Base-by-base conservation (phyloP, 1,140 invertebrate genomes). In the Zophobas morio region DNA sequence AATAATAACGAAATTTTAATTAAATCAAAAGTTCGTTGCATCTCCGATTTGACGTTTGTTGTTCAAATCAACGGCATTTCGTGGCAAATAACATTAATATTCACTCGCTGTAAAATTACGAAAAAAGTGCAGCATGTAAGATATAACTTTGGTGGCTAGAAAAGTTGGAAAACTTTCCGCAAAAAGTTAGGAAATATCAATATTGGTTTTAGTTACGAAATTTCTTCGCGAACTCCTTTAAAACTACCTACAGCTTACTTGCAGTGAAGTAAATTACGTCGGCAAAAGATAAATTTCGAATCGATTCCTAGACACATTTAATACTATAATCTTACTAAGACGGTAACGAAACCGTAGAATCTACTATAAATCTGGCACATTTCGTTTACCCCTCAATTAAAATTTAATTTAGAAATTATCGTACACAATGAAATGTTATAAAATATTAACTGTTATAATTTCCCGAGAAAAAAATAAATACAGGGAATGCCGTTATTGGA, bases 181-280 rank as follows among this genome's bases (percentile, higher is more conserved):
- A 51, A 51, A 8, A 34, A 54, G 53, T 54, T 54, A 32, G 35
- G 53, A 54, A 54, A 54, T 54, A 54, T 54, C 53, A 54, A 54
- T 54, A 54, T 54, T 54, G 53, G 53, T 54, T 51, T 32, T 51
- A 51, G 8, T 51, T 54, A 54, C 6, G 53, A 54, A 54, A 54
- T 51, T 51, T 51, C 53, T 54, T 54, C 6, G 53, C 20, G 35
- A 54, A 54, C n/a, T 33, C 35, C 53, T 51, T 51, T 32, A 51
- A 8, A 51, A 51, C 49, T 34, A 54, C 53, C 33, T 34, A 6
- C 35, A 34, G 53, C 53, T 54, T 4, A 51, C 49, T 51, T 51
- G 49, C 33, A 32, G 53, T 32, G 35, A 54, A 54, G 53, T n/a
- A 8, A 54, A 54, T 54, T 54, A 54, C 6, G 2, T 34, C 4